Percentiles rank a stretch among this genome's conserved stretches.
Evolutionary conservation across 2,797 vertebrate genomes (phyloP).

Genomic region (Rhadinocentrus ornatus): DNA sequence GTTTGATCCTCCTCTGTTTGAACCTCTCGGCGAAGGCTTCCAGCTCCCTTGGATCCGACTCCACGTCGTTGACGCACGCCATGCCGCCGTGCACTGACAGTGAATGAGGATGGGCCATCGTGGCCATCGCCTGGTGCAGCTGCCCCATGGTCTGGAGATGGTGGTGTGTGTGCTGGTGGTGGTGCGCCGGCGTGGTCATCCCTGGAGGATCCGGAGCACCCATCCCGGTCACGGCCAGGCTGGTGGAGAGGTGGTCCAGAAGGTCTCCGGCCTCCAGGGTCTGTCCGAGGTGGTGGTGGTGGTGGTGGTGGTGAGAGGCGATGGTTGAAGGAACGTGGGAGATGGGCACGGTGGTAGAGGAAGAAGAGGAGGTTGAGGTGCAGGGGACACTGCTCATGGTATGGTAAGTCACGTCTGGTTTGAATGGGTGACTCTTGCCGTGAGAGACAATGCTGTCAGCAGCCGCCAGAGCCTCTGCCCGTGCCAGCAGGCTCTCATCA

Average conservation of each 20-base stretch:
- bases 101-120: constrained; percentile 85
- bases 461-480: constrained; percentile 95
- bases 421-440: constrained; percentile 93
- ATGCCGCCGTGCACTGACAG: constrained; percentile 84
- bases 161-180: constrained; percentile 88
- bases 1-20: constrained; percentile 92
- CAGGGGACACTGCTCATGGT: constrained; percentile 95
- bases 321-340: constrained; percentile 85
- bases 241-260: constrained; percentile 91
- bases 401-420: constrained; percentile 93
- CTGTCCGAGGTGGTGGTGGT: constrained; percentile 86
- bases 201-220: constrained; percentile 84
- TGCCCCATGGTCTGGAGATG: constrained; percentile 91
- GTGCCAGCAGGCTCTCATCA: constrained; percentile 97
- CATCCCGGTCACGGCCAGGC: constrained; percentile 87
- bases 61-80: constrained; percentile 87
- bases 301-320: constrained; percentile 76
- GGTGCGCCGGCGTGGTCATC: constrained; percentile 83
- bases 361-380: constrained; percentile 85
- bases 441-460: constrained; percentile 91
- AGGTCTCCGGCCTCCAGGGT: constrained; percentile 90
- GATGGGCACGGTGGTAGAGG: constrained; percentile 85
- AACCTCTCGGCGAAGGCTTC: constrained; percentile 95
- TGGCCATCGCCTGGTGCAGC: constrained; percentile 90
- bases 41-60: constrained; percentile 93